Evolutionary conservation across 2,888 invertebrate species (phyloP).

Genomic region (Hirtodrosophila cameraria): DNA sequence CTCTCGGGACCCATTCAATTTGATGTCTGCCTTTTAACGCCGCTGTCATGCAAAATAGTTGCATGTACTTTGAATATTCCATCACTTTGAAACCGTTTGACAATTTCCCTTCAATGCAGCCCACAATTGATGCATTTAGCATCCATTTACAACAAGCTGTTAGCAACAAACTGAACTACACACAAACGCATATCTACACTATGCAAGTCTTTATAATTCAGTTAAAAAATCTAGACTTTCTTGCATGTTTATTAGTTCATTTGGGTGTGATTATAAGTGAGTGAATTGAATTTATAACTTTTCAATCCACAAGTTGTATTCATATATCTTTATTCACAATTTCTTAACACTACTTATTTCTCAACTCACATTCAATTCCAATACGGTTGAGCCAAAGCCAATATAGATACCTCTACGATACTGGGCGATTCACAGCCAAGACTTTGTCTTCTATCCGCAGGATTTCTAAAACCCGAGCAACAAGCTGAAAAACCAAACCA

Average conservation of each 20-base stretch:
- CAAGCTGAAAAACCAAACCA: too few relatives aligned
- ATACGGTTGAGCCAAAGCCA: too few relatives aligned
- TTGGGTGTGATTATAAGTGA: not conserved
- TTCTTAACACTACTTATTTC: too few relatives aligned
- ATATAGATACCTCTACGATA: too few relatives aligned
- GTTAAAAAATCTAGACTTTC: constrained; percentile 6
- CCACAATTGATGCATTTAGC: constrained; percentile 55
- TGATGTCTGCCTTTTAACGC: constrained; percentile 74
- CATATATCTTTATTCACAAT: too few relatives aligned
- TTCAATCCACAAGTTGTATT: too few relatives aligned
- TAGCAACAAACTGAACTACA: constrained; percentile 5
- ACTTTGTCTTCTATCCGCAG: too few relatives aligned
- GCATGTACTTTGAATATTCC: constrained; percentile 72
- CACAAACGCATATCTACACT: not conserved
- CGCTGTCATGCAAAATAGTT: constrained; percentile 72
- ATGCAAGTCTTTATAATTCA: constrained; percentile 11
- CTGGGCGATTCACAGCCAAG: too few relatives aligned
- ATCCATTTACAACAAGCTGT: constrained; percentile 18
- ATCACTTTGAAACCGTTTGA: constrained; percentile 44
- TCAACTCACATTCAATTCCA: too few relatives aligned
- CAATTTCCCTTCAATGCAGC: constrained; percentile 45
- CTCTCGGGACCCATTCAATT: constrained; percentile 64
- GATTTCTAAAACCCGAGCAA: too few relatives aligned
- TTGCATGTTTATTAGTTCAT: not conserved
- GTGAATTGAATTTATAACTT: not conserved